These are phyloP conservation scores for Lepus townsendii DNA, from an alignment of 2,797 vertebrate species.

Conservation along the genomic window DNA sequence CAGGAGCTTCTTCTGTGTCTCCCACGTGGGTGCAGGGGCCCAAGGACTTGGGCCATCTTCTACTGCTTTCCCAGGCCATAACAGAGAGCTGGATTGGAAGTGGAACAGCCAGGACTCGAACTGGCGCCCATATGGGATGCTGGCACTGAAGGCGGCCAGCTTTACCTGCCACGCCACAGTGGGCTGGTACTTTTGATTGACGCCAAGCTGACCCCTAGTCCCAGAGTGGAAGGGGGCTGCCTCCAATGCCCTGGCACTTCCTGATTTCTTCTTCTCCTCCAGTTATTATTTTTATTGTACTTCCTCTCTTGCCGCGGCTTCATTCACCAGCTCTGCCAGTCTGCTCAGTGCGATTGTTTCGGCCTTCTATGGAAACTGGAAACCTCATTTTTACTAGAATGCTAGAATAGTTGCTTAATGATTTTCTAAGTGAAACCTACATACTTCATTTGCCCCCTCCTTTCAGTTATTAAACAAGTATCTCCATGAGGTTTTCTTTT, in stretches of 20 bases:
- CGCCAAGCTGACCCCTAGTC: background rate
- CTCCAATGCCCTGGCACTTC: background rate
- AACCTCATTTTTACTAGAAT: conserved; percentile 76
- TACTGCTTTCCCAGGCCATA: too few species aligned
- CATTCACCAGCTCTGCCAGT: background rate
- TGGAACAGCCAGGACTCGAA: too few species aligned
- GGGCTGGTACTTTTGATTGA: background rate
- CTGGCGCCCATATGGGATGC: too few species aligned
- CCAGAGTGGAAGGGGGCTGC: background rate
- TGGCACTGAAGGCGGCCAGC: background rate
- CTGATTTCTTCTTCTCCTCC: background rate
- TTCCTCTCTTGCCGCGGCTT: conserved; percentile 37
- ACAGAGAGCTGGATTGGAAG: too few species aligned
- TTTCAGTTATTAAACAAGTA: conserved; percentile 75
- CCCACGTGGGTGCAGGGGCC: too few species aligned
- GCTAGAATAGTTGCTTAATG: conserved; percentile 76
- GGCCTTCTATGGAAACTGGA: conserved; percentile 71
- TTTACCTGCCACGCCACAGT: background rate
- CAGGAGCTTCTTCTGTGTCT: too few species aligned
- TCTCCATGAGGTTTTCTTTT: conserved; percentile 53
- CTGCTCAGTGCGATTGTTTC: conserved; percentile 14
- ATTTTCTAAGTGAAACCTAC: conserved; percentile 75
- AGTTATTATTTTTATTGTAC: conserved; percentile 45
- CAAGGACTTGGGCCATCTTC: too few species aligned
- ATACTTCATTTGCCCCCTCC: conserved; percentile 68